These are phyloP conservation scores for Incurvaria masculella DNA, from an alignment of 2,888 invertebrate species.

Conservation along the genomic window DNA sequence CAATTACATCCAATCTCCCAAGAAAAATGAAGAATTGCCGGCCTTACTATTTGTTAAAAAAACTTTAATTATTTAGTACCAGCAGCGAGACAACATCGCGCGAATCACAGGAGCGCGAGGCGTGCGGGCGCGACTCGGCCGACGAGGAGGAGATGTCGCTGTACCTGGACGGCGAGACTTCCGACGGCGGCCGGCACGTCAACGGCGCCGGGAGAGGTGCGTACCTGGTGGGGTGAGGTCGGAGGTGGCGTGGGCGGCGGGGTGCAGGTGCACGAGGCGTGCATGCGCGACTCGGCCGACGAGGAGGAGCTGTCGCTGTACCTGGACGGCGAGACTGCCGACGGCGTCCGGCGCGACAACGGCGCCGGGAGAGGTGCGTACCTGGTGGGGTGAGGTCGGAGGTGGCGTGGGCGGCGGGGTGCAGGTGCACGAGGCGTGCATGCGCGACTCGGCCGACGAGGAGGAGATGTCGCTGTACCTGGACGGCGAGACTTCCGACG, in stretches of 20 bases:
- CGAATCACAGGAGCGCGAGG: slow-evolving; percentile 48
- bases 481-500: slow-evolving; percentile 61
- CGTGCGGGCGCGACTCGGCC: slow-evolving; percentile 64
- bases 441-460: slow-evolving; percentile 73
- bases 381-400: no score
- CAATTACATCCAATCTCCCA: no score
- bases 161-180: slow-evolving; percentile 66
- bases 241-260: no score
- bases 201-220: no score
- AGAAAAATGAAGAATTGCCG: no score
- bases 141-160: slow-evolving; percentile 81
- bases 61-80: slow-evolving; percentile 32
- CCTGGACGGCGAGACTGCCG: slow-evolving; percentile 62
- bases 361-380: background rate
- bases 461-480: slow-evolving; percentile 77
- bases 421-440: slow-evolving; percentile 50
- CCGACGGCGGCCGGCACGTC: slow-evolving; percentile 28
- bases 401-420: no score
- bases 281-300: slow-evolving; percentile 67
- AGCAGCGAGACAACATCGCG: slow-evolving; percentile 49
- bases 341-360: slow-evolving; percentile 13
- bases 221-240: no score
- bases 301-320: slow-evolving; percentile 81
- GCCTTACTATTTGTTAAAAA: background rate
- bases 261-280: slow-evolving; percentile 51